Evolutionary conservation across 92 coral and sea anemone genomes (phyloP).

Genomic region (Epizoanthus illoricatus): DNA sequence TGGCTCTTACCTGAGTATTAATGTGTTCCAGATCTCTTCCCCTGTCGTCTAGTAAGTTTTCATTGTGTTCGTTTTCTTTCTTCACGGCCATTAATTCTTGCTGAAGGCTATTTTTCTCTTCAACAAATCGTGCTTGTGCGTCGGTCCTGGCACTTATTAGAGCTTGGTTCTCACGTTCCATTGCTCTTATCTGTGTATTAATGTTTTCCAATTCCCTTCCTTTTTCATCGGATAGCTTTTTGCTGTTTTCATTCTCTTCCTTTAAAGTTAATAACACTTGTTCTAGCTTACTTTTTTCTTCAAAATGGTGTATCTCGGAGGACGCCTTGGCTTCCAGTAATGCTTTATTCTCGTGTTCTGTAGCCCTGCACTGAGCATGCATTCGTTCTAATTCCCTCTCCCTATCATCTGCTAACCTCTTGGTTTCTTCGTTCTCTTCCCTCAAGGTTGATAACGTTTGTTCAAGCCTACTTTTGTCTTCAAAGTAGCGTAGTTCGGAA

Average conservation of each 20-base stretch:
- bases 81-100: constrained; percentile 44
- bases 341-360: not conserved
- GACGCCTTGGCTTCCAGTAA: constrained; percentile 27
- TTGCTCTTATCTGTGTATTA: constrained; percentile 2
- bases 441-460: not conserved
- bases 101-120: constrained; percentile 45
- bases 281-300: not conserved
- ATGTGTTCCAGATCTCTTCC: not conserved
- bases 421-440: not conserved
- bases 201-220: constrained; percentile 14
- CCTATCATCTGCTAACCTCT: constrained; percentile 30
- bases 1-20: not conserved
- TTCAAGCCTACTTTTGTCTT: not conserved
- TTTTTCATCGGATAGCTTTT: constrained; percentile 27
- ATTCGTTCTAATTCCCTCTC: constrained; percentile 18
- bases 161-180: constrained; percentile 35
- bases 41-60: constrained; percentile 6
- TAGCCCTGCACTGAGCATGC: not conserved
- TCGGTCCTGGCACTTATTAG: constrained; percentile 34
- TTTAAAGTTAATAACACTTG: not conserved
- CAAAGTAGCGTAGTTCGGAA: not conserved
- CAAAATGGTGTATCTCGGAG: constrained; percentile 1
- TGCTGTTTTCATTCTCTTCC: not conserved
- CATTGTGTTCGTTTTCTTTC: not conserved
- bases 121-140: not conserved